Base-by-base conservation (phyloP, 1,140 invertebrate genomes). In the Acromyrmex charruanus region DNA sequence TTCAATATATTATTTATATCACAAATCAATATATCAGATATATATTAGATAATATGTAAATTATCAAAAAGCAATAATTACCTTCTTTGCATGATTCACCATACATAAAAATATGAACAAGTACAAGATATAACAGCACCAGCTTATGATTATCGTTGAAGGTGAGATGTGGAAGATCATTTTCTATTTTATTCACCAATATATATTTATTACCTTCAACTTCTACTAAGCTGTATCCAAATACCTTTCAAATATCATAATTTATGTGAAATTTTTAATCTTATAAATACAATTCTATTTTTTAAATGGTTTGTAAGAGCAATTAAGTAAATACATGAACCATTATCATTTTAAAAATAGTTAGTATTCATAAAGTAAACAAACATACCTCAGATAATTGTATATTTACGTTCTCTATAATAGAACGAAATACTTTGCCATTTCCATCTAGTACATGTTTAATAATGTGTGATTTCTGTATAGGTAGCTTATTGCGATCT, bases 91-190 rank as follows among this genome's bases (percentile, higher is more conserved):
- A 92, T 0, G 61, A 35, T 58, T 92, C 90, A 51, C 91, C 91
- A 21, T 28, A 75, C 93, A 94, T 94, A 59, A 92, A 94, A 58
- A 95, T 93, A 63, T 94, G 94, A 16, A 89, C 21, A 2, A 95
- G 90, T 0, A 90, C 31, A 7, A 94, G 59, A 68, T 93, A 93
- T n/a, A 94, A 68, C 0, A 95, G 72, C 25, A 91, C 85, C 55
- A 90, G 74, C 28, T 91, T 87, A 1, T 61, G 77, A 7, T 65
- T 74, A 65, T 91, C 77, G 0, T 39, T 7, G 35, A 89, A 89
- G 18, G 9, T 14, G 21, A 94, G 68, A 53, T 94, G 91, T 14
- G 89, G 89, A 39, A 89, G 58, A 9, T 72, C 0, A 25, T 93
- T 94, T n/a, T 86, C 16, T 55, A 94, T 49, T 9, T 80, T 80